Evolutionary conservation across 2,888 invertebrate species (phyloP).

Genomic region (Xanthorhoe spadicearia): DNA sequence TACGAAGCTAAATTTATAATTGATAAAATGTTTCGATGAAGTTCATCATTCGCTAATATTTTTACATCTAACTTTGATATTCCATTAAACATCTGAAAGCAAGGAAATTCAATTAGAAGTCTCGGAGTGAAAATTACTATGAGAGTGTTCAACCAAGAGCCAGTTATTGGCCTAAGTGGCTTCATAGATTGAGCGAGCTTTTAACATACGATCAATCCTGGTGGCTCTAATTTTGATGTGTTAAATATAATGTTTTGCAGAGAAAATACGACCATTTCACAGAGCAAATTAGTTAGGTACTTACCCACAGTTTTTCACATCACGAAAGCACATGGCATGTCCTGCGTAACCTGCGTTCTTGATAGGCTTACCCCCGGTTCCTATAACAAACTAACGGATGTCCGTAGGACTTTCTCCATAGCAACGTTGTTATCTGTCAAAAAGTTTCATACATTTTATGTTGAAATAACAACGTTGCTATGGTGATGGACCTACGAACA

Average conservation of each 20-base stretch:
- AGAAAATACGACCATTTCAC: too few relatives aligned
- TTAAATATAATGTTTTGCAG: neutral
- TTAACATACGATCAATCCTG: neutral
- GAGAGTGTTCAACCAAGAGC: neutral
- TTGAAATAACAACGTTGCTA: too few relatives aligned
- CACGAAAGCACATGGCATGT: too few relatives aligned
- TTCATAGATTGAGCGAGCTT: neutral
- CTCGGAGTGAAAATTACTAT: constrained; percentile 3
- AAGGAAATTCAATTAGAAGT: constrained; percentile 43
- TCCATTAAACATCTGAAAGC: constrained; percentile 24
- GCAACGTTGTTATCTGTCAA: too few relatives aligned
- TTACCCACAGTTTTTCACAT: too few relatives aligned
- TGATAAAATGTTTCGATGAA: constrained; percentile 15
- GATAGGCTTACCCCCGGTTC: too few relatives aligned
- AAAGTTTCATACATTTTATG: too few relatives aligned
- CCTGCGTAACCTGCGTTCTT: too few relatives aligned
- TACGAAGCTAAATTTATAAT: constrained; percentile 7
- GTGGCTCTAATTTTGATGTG: neutral
- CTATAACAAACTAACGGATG: too few relatives aligned
- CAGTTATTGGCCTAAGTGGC: neutral
- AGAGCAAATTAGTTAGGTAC: too few relatives aligned
- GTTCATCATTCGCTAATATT: constrained; percentile 19
- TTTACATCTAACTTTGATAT: constrained; percentile 35
- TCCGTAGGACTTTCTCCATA: too few relatives aligned
- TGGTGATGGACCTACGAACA: too few relatives aligned